Evolutionary conservation across 30 jellyfish, hydroid and myxozoan genomes (phyloP).

Genomic region (Aurelia sp.): DNA sequence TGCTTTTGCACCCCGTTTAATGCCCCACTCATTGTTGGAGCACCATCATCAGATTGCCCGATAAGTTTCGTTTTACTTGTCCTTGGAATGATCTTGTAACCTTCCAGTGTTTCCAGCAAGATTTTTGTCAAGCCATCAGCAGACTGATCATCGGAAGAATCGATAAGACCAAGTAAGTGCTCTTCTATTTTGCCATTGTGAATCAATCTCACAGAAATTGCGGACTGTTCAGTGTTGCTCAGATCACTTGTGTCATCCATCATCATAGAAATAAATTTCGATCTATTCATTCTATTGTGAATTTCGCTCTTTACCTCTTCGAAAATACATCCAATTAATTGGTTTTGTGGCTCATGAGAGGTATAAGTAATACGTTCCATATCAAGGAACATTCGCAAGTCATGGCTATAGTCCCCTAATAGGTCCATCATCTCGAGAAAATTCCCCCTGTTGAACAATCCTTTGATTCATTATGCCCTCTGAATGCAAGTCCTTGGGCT

Average conservation of each 20-base stretch:
- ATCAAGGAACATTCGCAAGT: neutral
- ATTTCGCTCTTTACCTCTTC: conserved; percentile 7
- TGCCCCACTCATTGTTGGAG: conserved; percentile 41
- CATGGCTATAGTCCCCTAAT: conserved; percentile 3
- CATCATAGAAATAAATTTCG: conserved; percentile 16
- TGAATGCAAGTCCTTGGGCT: conserved; percentile 2
- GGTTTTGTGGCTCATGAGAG: conserved; percentile 11
- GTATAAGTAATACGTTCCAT: neutral
- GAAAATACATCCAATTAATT: neutral
- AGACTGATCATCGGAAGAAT: conserved; percentile 10
- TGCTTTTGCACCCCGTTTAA: conserved; percentile 36
- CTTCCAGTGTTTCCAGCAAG: neutral
- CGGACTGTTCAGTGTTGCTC: conserved; percentile 18
- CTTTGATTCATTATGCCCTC: conserved; percentile 13
- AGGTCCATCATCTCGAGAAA: neutral
- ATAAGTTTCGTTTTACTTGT: conserved; percentile 23
- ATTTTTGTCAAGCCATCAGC: conserved; percentile 7
- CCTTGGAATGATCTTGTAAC: conserved; percentile 26
- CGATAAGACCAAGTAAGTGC: conserved; percentile 15
- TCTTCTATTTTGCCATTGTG: conserved; percentile 23
- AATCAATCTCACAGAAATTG: conserved; percentile 16
- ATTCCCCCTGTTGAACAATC: conserved; percentile 8
- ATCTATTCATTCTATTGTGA: conserved; percentile 16
- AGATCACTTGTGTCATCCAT: conserved; percentile 40
- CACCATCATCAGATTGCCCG: conserved; percentile 62